Evolutionary conservation across 2,888 invertebrate genomes (phyloP).

Genomic region (Gymnocheta viridis): DNA sequence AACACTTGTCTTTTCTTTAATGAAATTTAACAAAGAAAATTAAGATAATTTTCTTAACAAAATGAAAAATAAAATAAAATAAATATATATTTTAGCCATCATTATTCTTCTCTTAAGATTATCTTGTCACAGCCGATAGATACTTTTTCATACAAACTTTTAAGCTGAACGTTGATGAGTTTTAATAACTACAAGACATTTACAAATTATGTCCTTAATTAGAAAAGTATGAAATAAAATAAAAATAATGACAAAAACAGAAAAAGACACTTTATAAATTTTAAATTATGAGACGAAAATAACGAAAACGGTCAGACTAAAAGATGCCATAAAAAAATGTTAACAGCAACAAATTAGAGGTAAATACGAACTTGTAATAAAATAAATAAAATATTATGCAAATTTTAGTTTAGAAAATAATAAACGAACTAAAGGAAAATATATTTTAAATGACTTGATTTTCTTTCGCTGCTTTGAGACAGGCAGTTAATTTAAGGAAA

Average conservation of each 20-base stretch:
- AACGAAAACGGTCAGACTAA: not conserved
- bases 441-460: too few species aligned
- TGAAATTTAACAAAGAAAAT: slow-evolving; percentile 32
- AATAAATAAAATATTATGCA: not conserved
- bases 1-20: slow-evolving; percentile 13
- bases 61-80: not conserved
- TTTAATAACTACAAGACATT: slow-evolving; percentile 64
- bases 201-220: slow-evolving; percentile 66
- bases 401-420: not conserved
- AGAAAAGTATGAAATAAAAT: slow-evolving; percentile 30
- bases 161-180: slow-evolving; percentile 52
- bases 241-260: not conserved
- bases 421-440: not conserved
- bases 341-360: not conserved
- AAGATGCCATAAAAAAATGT: not conserved
- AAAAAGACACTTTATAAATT: slow-evolving; percentile 3
- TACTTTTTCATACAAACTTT: not conserved
- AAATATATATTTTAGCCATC: slow-evolving; percentile 43
- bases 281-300: slow-evolving; percentile 9
- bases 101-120: slow-evolving; percentile 18
- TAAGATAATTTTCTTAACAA: not conserved
- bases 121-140: slow-evolving; percentile 27
- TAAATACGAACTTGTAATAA: not conserved
- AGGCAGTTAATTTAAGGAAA: not conserved
- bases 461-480: too few species aligned